These are phyloP conservation scores for Drosophila prolongata DNA, from an alignment of 2,888 invertebrate genomes.

Conservation along the genomic window DNA sequence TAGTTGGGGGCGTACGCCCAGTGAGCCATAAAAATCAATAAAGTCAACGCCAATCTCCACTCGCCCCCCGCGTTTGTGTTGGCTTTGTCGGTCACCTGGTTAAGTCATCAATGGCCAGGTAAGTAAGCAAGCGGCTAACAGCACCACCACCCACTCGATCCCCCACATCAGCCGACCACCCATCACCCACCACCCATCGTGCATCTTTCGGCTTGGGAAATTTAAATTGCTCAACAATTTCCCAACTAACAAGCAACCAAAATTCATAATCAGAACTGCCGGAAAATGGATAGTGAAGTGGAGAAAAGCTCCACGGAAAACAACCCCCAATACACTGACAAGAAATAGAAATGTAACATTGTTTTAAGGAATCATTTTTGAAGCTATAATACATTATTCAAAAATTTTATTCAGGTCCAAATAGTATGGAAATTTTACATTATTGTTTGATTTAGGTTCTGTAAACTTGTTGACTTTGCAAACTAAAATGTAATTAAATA, in stretches of 20 bases:
- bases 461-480: too few relatives aligned
- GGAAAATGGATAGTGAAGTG: constrained; percentile 9
- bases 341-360: not conserved
- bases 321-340: constrained; percentile 1
- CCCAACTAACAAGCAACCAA: constrained; percentile 46
- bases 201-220: constrained; percentile 16
- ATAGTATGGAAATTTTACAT: too few relatives aligned
- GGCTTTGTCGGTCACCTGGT: constrained; percentile 57
- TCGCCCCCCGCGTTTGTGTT: constrained; percentile 5
- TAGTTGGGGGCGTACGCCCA: constrained; percentile 34
- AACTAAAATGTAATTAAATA: too few relatives aligned
- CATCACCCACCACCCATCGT: not conserved
- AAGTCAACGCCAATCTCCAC: constrained; percentile 51
- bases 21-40: constrained; percentile 77
- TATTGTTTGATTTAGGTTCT: too few relatives aligned
- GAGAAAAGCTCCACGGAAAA: constrained; percentile 1
- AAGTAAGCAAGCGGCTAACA: constrained; percentile 1
- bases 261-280: constrained; percentile 37
- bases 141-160: constrained; percentile 1
- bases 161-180: not conserved
- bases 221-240: constrained; percentile 44
- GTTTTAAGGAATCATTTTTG: too few relatives aligned
- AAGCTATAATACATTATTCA: too few relatives aligned
- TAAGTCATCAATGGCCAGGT: constrained; percentile 49
- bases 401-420: too few relatives aligned